phyloP scores from a whole-genome alignment of 92 coral and sea anemone species.

The Phenganax subtilis region DNA sequence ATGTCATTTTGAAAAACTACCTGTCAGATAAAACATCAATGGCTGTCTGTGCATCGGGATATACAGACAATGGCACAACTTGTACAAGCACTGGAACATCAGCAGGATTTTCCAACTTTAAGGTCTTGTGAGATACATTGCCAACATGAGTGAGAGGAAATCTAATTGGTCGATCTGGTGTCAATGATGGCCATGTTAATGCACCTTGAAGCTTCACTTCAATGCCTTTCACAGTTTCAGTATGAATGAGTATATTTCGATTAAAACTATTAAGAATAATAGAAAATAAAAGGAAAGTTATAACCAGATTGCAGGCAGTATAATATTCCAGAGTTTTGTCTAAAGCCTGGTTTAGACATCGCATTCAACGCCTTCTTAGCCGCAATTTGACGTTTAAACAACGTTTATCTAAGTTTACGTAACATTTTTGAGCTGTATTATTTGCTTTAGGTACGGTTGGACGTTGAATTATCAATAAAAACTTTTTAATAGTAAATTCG shows the following conservation, averaged over 20 bases:
- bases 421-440: too few relatives aligned
- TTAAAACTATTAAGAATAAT: conserved; percentile 53
- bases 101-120: conserved; percentile 79
- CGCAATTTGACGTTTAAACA: too few relatives aligned
- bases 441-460: too few relatives aligned
- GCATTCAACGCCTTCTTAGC: neutral
- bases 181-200: conserved; percentile 83
- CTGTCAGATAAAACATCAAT: conserved; percentile 81
- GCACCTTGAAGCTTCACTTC: conserved; percentile 63
- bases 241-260: conserved; percentile 65
- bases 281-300: neutral
- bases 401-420: too few relatives aligned
- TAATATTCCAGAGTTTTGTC: neutral
- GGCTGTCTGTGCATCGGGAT: conserved; percentile 65
- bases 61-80: conserved; percentile 68
- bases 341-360: neutral
- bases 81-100: conserved; percentile 76
- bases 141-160: conserved; percentile 95
- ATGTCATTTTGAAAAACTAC: conserved; percentile 27
- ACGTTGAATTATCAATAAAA: too few relatives aligned
- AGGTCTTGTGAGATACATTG: conserved; percentile 67
- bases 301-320: neutral
- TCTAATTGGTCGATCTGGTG: conserved; percentile 88
- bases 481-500: too few relatives aligned
- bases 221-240: conserved; percentile 78